Conservation (phyloP, 2,888 invertebrate species). For the Amorpha juglandis region DNA sequence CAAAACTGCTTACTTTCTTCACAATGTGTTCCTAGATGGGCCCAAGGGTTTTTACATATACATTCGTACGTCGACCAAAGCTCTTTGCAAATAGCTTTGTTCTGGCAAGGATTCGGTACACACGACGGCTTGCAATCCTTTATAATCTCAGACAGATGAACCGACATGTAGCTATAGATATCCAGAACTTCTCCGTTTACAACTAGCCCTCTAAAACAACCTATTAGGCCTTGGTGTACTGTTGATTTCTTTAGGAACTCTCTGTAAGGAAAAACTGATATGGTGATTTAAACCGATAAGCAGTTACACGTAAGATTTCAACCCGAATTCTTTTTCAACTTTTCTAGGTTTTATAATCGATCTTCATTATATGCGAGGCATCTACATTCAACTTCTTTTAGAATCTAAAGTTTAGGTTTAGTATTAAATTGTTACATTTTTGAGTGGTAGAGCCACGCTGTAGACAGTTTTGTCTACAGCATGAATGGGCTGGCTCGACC, state of each 20-base stretch:
- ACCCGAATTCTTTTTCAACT: no score
- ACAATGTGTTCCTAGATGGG: slow-evolving; percentile 95
- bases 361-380: no score
- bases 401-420: no score
- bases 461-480: no score
- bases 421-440: no score
- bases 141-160: slow-evolving; percentile 95
- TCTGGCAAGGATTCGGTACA: slow-evolving; percentile 96
- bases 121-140: slow-evolving; percentile 97
- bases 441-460: no score
- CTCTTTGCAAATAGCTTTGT: slow-evolving; percentile 95
- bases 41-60: slow-evolving; percentile 96
- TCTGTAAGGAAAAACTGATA: slow-evolving; percentile 67
- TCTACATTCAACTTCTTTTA: no score
- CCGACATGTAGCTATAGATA: slow-evolving; percentile 96
- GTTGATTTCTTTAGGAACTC: slow-evolving; percentile 92
- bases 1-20: slow-evolving; percentile 90
- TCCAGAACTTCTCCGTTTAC: slow-evolving; percentile 96
- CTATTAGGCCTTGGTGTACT: slow-evolving; percentile 94
- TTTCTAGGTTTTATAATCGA: no score
- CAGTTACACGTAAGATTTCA: not conserved
- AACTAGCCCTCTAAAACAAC: slow-evolving; percentile 96
- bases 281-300: not conserved
- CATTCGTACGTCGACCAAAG: slow-evolving; percentile 97
- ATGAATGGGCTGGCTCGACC: no score